These are phyloP conservation scores for Marmota monax DNA, from an alignment of 2,113 vertebrate genomes.

Conservation along the genomic window DNA sequence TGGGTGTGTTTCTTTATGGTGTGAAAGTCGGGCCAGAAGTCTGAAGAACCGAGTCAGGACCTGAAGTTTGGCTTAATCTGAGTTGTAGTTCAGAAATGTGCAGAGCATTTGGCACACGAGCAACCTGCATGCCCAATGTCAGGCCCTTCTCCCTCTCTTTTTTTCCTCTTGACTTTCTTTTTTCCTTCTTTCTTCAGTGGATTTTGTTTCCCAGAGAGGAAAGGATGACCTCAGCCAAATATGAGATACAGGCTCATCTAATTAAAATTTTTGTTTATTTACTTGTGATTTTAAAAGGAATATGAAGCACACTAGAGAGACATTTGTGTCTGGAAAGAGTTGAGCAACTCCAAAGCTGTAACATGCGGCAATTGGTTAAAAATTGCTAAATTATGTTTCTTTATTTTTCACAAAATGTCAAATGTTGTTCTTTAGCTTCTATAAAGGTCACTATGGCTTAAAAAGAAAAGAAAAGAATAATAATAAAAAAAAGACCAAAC, in stretches of 20 bases:
- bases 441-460: conserved; percentile 84
- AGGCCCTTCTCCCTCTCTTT: neutral
- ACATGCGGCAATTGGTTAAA: conserved; percentile 73
- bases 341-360: conserved; percentile 82
- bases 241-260: conserved; percentile 66
- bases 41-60: neutral
- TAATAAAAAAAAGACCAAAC: conserved; percentile 49
- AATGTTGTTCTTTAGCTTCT: conserved; percentile 82
- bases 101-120: neutral
- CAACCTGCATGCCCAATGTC: neutral
- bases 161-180: neutral
- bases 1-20: conserved; percentile 2
- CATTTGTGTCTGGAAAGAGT: conserved; percentile 82
- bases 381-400: conserved; percentile 83
- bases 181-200: neutral
- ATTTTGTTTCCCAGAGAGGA: conserved; percentile 16
- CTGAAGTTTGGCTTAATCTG: neutral
- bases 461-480: neutral
- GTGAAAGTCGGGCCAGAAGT: neutral
- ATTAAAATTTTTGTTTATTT: conserved; percentile 73
- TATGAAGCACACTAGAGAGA: conserved; percentile 70
- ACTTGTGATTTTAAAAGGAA: conserved; percentile 71
- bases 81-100: neutral
- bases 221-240: conserved; percentile 73
- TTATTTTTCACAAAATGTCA: conserved; percentile 87